Percentiles rank a stretch among this genome's conserved stretches.
These are phyloP conservation scores for Apistogramma diplotaenia DNA, from an alignment of 2,113 vertebrate genomes.

Conservation along the genomic window DNA sequence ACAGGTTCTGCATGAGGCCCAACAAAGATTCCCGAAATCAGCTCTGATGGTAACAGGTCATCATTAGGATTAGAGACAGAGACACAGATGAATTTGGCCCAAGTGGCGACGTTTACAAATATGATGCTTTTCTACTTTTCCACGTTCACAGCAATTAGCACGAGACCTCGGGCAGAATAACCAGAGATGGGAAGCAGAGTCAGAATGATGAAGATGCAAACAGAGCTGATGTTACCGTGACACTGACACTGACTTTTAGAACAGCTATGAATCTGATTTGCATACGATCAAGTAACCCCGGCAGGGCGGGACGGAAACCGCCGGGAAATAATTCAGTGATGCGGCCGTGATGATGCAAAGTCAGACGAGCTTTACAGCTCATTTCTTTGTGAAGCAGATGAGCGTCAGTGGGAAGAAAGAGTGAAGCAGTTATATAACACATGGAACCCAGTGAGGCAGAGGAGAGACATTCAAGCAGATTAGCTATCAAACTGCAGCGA, in stretches of 20 bases:
- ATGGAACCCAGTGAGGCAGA: constrained; percentile 4
- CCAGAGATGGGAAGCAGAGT: not conserved
- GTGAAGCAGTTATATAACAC: constrained; percentile 45
- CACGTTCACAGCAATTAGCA: not conserved
- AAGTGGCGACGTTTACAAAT: not conserved
- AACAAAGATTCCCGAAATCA: not conserved
- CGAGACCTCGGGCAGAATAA: not conserved
- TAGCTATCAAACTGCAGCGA: constrained; percentile 21
- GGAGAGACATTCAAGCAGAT: constrained; percentile 31
- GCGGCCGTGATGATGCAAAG: constrained; percentile 34
- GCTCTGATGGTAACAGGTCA: not conserved
- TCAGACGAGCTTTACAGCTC: constrained; percentile 24
- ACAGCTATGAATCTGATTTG: constrained; percentile 9
- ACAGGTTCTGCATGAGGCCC: fast-evolving
- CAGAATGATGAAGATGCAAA: not conserved
- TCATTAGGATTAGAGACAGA: not conserved
- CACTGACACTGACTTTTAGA: not conserved
- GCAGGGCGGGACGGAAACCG: not conserved
- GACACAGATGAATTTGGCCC: not conserved
- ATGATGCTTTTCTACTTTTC: not conserved
- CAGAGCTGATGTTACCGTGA: not conserved
- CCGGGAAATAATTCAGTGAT: constrained; percentile 18
- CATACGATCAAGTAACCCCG: constrained; percentile 18
- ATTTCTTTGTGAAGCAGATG: constrained; percentile 27
- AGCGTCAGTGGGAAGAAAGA: constrained; percentile 1